Base-by-base conservation (phyloP, 2,113 vertebrate species). In the Centropus bengalensis region DNA sequence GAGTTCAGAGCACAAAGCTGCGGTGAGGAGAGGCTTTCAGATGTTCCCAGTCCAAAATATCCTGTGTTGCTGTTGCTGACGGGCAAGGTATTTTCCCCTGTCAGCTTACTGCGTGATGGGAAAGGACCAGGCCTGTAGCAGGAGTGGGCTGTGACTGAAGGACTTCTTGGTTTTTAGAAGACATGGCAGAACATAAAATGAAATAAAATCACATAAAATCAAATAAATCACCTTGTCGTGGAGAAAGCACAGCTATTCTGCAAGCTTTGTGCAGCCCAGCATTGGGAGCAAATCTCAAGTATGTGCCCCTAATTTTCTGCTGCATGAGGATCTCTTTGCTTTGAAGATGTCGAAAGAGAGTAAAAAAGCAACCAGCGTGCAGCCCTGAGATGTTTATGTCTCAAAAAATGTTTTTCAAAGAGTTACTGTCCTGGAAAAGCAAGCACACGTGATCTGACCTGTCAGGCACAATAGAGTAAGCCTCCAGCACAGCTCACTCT, bases 391-490 rank as follows among this genome's bases (percentile, higher is more conserved):
- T 74, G 69, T 86, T 89, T 86, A 28, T 62, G 73, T 86, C 93
- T 96, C 86, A 60, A 82, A 88, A 88, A 75, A 82, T 88, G 59
- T 77, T 86, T 96, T 93, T 90, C 92, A 90, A 93, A 93, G 73
- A 84, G 87, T 87, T 85, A 66, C 44, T 96, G 92, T 67, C 86
- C 82, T 86, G 92, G 89, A 79, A 93, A 95, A 91, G 75, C 82
- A 60, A 79, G 63, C n/a, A 55, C 91, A 88, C 45, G 69, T 94
- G 96, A 81, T 95, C 88, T 51, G 80, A 70, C 59, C 89, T 93
- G 88, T 77, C 94, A 96, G 85, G 89, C 68, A 67, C 64, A 14
- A 77, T 94, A 38, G 18, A 66, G 28, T 55, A 27, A 71, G 60
- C 75, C 52, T 89, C 76, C 76, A 86, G 93, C 82, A 52, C 91